Evolutionary conservation across 2,888 invertebrate genomes (phyloP).

Genomic region (Allacma fusca): DNA sequence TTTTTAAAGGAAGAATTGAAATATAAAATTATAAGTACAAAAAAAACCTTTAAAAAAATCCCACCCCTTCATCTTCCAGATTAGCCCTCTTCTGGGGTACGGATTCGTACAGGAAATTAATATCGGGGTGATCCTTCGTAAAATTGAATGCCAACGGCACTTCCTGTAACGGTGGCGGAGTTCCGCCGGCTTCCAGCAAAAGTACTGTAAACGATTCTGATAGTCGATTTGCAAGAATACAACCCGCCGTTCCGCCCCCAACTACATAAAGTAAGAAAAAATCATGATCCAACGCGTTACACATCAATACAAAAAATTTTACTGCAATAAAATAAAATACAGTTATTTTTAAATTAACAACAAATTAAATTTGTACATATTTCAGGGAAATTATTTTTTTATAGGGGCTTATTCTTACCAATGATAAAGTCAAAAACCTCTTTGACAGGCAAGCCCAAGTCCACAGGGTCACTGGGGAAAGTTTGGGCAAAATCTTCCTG

Average conservation of each 20-base stretch:
- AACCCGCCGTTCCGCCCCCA: constrained; percentile 11
- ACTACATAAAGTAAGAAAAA: neutral
- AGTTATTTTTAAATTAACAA: no score
- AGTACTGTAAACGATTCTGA: neutral
- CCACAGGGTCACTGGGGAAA: neutral
- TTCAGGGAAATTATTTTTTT: no score
- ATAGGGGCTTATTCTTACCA: neutral
- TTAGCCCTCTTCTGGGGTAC: neutral
- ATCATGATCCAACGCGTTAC: no score
- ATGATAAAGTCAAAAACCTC: constrained; percentile 11
- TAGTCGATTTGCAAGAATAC: constrained; percentile 5
- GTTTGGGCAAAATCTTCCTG: neutral
- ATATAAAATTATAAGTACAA: no score
- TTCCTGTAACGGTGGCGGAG: neutral
- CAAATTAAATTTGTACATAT: no score
- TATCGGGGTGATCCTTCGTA: neutral
- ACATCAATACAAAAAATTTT: neutral
- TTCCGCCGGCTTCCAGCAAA: constrained; percentile 8
- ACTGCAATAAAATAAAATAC: neutral
- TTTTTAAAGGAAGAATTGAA: no score
- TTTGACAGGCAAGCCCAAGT: constrained; percentile 1
- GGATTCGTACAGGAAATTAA: neutral
- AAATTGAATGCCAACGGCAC: neutral
- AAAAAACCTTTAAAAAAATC: no score
- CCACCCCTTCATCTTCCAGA: neutral